phyloP scores from a whole-genome alignment of 2,113 vertebrate genomes.

The Lutjanus erythropterus region DNA sequence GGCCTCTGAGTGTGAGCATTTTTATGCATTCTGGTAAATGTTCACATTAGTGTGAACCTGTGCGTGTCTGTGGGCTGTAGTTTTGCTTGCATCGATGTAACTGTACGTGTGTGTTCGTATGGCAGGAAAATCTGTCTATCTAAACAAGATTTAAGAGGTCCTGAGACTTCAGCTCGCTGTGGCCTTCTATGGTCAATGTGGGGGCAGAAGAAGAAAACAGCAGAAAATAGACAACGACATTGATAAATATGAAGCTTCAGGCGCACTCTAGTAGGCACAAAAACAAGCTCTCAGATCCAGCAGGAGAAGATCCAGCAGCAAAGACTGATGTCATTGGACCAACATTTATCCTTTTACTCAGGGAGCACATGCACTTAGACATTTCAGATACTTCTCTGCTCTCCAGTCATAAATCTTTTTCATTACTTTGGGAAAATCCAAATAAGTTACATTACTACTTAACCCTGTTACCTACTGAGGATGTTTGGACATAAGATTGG shows the following conservation, averaged over 20 bases:
- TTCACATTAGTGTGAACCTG: too few relatives aligned
- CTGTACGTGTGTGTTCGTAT: neutral
- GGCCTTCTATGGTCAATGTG: slow-evolving; percentile 45
- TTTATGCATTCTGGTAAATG: neutral
- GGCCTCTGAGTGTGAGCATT: neutral
- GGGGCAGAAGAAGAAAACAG: slow-evolving; percentile 13
- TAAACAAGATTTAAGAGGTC: slow-evolving; percentile 48
- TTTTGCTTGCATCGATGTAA: neutral
- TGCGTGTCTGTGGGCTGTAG: neutral
- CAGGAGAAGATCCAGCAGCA: neutral
- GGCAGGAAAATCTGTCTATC: slow-evolving; percentile 13
- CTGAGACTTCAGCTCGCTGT: slow-evolving; percentile 1
- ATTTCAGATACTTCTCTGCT: neutral
- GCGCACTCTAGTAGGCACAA: neutral
- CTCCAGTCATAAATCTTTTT: neutral
- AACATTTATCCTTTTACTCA: neutral
- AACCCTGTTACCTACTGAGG: neutral
- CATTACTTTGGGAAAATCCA: neutral
- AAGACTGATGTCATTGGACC: neutral
- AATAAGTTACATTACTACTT: neutral
- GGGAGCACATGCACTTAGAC: neutral
- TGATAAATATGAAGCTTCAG: slow-evolving; percentile 32
- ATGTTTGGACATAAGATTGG: neutral
- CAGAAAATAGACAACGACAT: slow-evolving; percentile 31
- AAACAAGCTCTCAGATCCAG: neutral